Percentiles rank a stretch among this genome's conserved stretches.
These are phyloP conservation scores for Drosophila prolongata DNA, from an alignment of 2,888 invertebrate species.

Conservation along the genomic window DNA sequence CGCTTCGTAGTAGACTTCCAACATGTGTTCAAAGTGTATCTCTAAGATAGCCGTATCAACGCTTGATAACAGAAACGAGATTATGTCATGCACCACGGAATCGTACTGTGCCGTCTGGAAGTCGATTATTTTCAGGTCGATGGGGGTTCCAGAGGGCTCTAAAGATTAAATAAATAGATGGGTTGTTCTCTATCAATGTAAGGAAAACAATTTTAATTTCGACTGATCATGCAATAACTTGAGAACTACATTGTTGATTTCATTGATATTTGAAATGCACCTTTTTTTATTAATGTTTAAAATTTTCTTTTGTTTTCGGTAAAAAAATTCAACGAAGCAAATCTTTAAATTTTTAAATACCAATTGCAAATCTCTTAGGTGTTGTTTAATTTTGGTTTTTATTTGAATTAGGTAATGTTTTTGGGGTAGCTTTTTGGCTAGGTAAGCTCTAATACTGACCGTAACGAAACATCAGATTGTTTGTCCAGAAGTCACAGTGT, in stretches of 20 bases:
- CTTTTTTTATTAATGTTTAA: too few species aligned
- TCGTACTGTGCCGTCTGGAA: constrained; percentile 68
- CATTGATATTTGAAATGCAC: too few species aligned
- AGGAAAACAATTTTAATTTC: not conserved
- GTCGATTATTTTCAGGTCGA: constrained; percentile 58
- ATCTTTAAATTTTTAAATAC: too few species aligned
- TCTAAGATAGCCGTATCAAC: constrained; percentile 55
- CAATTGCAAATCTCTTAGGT: too few species aligned
- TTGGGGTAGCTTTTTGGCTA: not conserved
- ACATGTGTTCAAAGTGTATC: constrained; percentile 51
- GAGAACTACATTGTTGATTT: too few species aligned
- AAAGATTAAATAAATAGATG: not conserved
- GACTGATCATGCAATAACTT: not conserved
- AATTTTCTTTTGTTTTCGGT: too few species aligned
- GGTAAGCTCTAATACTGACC: constrained; percentile 36
- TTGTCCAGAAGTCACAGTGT: constrained; percentile 63
- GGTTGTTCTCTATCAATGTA: not conserved
- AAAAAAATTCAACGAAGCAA: too few species aligned
- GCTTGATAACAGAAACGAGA: constrained; percentile 67
- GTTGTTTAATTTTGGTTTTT: too few species aligned
- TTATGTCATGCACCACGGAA: constrained; percentile 63
- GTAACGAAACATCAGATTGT: constrained; percentile 69
- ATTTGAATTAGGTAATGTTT: not conserved
- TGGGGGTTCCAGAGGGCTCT: constrained; percentile 43
- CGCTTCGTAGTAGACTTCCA: constrained; percentile 41